These are phyloP conservation scores for Drosophila kepulauana DNA, from an alignment of 1,140 invertebrate genomes.

Conservation along the genomic window DNA sequence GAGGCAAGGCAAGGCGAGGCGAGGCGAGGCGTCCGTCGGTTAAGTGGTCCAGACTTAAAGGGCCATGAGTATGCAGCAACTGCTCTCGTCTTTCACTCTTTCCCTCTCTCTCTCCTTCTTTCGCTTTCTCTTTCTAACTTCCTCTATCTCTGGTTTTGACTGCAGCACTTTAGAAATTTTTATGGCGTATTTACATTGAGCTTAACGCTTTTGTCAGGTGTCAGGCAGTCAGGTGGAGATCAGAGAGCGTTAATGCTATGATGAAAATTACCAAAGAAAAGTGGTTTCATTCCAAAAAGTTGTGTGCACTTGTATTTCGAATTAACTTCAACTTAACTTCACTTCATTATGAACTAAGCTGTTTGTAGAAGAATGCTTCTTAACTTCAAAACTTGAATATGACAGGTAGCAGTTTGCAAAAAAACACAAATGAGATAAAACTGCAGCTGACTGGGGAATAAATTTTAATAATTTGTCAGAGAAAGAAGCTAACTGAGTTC, in stretches of 20 bases:
- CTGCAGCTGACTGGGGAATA: too few relatives aligned
- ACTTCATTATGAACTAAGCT: neutral
- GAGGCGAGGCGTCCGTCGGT: neutral
- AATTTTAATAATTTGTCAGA: too few relatives aligned
- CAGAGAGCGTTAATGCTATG: slow-evolving; percentile 6
- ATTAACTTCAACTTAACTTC: neutral
- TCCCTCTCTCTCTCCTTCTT: neutral
- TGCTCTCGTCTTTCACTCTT: neutral
- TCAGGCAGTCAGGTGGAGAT: slow-evolving; percentile 6
- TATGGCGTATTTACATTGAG: slow-evolving; percentile 28
- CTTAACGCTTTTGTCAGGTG: slow-evolving; percentile 31
- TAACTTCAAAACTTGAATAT: neutral
- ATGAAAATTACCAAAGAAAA: slow-evolving; percentile 9
- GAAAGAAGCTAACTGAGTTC: too few relatives aligned
- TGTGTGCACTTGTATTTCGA: neutral
- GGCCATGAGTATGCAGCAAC: neutral
- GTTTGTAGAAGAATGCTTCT: neutral
- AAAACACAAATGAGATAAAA: too few relatives aligned
- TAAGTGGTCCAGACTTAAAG: slow-evolving; percentile 17
- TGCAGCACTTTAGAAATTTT: slow-evolving; percentile 57
- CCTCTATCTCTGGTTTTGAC: slow-evolving; percentile 6
- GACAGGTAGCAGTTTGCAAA: too few relatives aligned
- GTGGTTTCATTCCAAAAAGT: neutral
- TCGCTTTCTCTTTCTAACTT: too few relatives aligned
- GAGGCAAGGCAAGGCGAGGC: too few relatives aligned